These are phyloP conservation scores for Misgurnus mizolepis DNA, from an alignment of 2,113 vertebrate species.

Conservation along the genomic window DNA sequence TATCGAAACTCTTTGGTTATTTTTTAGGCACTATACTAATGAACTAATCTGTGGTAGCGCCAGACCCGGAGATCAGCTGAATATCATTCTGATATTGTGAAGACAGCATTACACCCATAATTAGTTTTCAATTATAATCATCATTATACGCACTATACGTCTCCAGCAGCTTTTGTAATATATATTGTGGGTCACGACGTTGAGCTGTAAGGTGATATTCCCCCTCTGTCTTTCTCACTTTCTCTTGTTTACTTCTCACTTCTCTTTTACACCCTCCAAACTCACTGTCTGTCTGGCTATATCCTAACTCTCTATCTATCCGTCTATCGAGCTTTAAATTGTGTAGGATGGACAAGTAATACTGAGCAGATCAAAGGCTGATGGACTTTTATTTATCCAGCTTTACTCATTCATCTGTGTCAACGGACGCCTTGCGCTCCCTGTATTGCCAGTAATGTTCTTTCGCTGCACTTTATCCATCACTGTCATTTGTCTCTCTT, in stretches of 20 bases:
- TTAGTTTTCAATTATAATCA: slow-evolving; percentile 1
- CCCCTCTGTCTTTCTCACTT: slow-evolving; percentile 8
- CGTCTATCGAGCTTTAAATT: slow-evolving; percentile 24
- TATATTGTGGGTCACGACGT: not conserved
- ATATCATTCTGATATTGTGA: not conserved
- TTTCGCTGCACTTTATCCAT: slow-evolving; percentile 23
- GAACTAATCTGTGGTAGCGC: too few relatives aligned
- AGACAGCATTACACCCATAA: not conserved
- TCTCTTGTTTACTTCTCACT: slow-evolving; percentile 18
- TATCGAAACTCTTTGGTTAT: too few relatives aligned
- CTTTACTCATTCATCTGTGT: slow-evolving; percentile 27
- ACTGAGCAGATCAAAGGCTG: slow-evolving; percentile 27
- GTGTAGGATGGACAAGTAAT: not conserved
- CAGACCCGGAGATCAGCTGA: too few relatives aligned
- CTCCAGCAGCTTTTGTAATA: slow-evolving; percentile 1
- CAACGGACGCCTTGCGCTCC: not conserved
- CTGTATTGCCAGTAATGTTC: slow-evolving; percentile 21
- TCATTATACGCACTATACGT: not conserved
- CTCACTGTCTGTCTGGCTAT: not conserved
- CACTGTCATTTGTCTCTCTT: slow-evolving; percentile 18
- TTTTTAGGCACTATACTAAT: too few relatives aligned
- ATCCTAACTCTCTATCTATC: slow-evolving; percentile 3
- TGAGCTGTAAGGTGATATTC: slow-evolving; percentile 14
- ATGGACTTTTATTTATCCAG: slow-evolving; percentile 24
- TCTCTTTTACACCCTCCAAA: slow-evolving; percentile 7